These are phyloP conservation scores for Andrena praecox DNA, from an alignment of 2,888 invertebrate species.

Conservation along the genomic window DNA sequence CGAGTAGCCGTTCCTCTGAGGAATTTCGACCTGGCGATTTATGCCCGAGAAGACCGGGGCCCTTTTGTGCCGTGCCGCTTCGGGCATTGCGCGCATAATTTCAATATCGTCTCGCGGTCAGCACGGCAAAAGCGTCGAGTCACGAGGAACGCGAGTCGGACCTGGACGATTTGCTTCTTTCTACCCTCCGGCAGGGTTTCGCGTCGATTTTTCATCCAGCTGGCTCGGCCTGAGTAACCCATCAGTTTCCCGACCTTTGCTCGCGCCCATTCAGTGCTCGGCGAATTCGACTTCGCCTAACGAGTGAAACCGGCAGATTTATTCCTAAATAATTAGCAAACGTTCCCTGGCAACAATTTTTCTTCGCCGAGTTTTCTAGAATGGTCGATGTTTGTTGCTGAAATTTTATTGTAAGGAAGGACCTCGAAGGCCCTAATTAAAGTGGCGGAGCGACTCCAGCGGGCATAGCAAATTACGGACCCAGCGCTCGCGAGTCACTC, in stretches of 20 bases:
- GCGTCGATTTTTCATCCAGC: slow-evolving; percentile 43
- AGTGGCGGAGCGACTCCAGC: too few species aligned
- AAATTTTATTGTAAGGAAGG: too few species aligned
- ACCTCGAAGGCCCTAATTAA: too few species aligned
- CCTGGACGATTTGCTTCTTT: slow-evolving; percentile 25
- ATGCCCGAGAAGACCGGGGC: slow-evolving; percentile 42
- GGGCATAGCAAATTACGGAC: neutral
- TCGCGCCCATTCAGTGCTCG: neutral
- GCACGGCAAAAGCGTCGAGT: slow-evolving; percentile 41
- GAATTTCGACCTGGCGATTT: slow-evolving; percentile 70
- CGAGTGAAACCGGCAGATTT: neutral
- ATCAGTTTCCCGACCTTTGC: slow-evolving; percentile 7
- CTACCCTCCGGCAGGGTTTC: slow-evolving; percentile 13
- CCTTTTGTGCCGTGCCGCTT: slow-evolving; percentile 68
- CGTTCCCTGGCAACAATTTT: too few species aligned
- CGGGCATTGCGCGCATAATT: slow-evolving; percentile 69
- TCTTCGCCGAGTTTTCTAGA: neutral
- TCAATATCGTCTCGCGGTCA: slow-evolving; percentile 62
- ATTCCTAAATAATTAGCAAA: neutral
- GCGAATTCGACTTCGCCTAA: neutral
- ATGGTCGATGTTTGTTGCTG: neutral
- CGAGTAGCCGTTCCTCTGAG: slow-evolving; percentile 29
- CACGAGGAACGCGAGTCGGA: slow-evolving; percentile 31
- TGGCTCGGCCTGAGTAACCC: neutral
- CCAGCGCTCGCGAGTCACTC: neutral